Conservation (phyloP, 1,140 invertebrate genomes). For the Steinernema khuongi region DNA sequence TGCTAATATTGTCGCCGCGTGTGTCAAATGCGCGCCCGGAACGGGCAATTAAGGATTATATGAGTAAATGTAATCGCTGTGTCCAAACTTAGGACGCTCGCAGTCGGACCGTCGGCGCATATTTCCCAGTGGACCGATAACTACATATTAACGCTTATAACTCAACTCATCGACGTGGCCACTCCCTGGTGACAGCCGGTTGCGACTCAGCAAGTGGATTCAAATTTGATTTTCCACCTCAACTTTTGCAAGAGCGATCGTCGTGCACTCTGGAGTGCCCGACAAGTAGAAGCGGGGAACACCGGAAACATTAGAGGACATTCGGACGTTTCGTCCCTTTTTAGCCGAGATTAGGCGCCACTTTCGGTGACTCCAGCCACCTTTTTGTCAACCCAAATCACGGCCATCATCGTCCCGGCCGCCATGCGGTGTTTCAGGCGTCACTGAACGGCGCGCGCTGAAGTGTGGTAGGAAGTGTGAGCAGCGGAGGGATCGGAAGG, state of each 20-base stretch:
- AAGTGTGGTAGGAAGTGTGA: too few species aligned
- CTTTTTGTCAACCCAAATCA: too few species aligned
- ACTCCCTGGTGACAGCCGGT: not conserved
- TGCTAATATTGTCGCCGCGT: not conserved
- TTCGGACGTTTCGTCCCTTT: too few species aligned
- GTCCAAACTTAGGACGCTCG: not conserved
- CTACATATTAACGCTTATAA: not conserved
- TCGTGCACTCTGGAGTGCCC: not conserved
- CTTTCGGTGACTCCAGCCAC: too few species aligned
- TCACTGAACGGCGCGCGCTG: too few species aligned
- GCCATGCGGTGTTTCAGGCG: too few species aligned
- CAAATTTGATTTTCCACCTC: constrained; percentile 15
- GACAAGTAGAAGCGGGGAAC: not conserved
- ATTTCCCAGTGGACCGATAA: constrained; percentile 12
- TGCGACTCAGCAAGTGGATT: not conserved
- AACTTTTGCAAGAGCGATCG: not conserved
- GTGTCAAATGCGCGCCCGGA: not conserved
- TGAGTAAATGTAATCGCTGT: not conserved
- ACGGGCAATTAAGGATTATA: not conserved
- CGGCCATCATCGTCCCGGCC: too few species aligned
- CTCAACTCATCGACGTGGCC: not conserved
- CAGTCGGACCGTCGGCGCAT: not conserved
- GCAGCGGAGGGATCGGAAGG: not conserved
- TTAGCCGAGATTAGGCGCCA: too few species aligned
- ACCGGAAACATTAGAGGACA: not conserved